Evolutionary conservation across 2,113 vertebrate genomes (phyloP).

Genomic region (Etheostoma cragini): DNA sequence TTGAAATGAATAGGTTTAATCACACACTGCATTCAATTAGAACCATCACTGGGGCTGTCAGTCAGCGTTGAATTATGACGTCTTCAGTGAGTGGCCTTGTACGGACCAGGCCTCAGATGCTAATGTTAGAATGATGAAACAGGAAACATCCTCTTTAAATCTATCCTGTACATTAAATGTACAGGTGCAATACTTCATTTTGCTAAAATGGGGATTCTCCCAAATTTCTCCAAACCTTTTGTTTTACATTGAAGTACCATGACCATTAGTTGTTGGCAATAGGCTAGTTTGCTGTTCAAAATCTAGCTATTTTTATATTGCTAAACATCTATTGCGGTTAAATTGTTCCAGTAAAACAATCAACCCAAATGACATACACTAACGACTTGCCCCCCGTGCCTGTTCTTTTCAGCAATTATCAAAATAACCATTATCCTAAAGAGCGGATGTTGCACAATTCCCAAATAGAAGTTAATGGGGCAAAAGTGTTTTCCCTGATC

Average conservation of each 20-base stretch:
- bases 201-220: not conserved
- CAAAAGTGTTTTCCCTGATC: slow-evolving; percentile 39
- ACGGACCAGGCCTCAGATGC: slow-evolving; percentile 12
- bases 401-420: slow-evolving; percentile 52
- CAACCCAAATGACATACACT: slow-evolving; percentile 43
- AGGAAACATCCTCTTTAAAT: slow-evolving; percentile 5
- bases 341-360: slow-evolving; percentile 53
- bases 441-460: slow-evolving; percentile 48
- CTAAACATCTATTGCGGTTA: slow-evolving; percentile 26
- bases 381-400: slow-evolving; percentile 32
- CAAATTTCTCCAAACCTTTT: not conserved
- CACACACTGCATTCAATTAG: slow-evolving; percentile 18
- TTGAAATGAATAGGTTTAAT: slow-evolving; percentile 18
- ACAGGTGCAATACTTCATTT: not conserved
- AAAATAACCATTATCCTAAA: slow-evolving; percentile 53
- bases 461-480: slow-evolving; percentile 51
- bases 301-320: not conserved
- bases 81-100: slow-evolving; percentile 39
- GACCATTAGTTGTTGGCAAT: not conserved
- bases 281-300: not conserved
- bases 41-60: slow-evolving; percentile 34
- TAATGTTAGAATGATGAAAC: slow-evolving; percentile 4
- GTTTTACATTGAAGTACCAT: not conserved
- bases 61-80: slow-evolving; percentile 39
- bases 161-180: not conserved